phyloP scores from a whole-genome alignment of 2,888 invertebrate species.

The Synergus umbraculus region DNA sequence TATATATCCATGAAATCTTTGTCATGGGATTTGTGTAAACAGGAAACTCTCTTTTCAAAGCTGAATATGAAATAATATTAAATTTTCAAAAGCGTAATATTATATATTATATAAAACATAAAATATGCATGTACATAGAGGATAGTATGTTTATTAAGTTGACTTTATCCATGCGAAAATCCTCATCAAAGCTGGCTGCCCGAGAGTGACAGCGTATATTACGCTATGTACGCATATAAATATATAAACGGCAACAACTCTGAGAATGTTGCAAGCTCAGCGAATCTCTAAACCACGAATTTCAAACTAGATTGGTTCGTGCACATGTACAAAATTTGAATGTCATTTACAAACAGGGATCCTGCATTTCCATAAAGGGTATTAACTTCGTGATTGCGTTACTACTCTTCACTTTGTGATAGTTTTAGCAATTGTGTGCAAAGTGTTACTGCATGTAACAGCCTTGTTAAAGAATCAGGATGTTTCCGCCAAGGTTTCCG shows the following conservation, averaged over 20 bases:
- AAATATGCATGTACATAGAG: background rate
- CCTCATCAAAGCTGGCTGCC: background rate
- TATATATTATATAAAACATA: background rate
- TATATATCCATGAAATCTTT: background rate
- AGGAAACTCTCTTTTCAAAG: background rate
- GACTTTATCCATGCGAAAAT: background rate
- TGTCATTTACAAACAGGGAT: constrained; percentile 36
- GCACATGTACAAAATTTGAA: constrained; percentile 36
- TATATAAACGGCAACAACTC: constrained; percentile 25
- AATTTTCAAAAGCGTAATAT: background rate
- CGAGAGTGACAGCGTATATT: background rate
- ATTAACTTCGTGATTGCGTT: constrained; percentile 34
- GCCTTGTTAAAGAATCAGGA: too few relatives aligned
- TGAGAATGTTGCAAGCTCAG: constrained; percentile 25
- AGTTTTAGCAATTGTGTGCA: constrained; percentile 23
- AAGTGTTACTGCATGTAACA: background rate
- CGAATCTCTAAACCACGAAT: constrained; percentile 20
- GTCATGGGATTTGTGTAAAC: background rate
- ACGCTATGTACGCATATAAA: constrained; percentile 7
- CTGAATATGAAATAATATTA: background rate
- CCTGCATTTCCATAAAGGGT: constrained; percentile 22
- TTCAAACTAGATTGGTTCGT: constrained; percentile 38
- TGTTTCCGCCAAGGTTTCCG: too few relatives aligned
- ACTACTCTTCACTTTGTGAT: constrained; percentile 23
- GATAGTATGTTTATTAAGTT: background rate